Evolutionary conservation across 37 sponge, comb jelly and placozoan species (phyloP).

Genomic region (Spongia lamella): DNA sequence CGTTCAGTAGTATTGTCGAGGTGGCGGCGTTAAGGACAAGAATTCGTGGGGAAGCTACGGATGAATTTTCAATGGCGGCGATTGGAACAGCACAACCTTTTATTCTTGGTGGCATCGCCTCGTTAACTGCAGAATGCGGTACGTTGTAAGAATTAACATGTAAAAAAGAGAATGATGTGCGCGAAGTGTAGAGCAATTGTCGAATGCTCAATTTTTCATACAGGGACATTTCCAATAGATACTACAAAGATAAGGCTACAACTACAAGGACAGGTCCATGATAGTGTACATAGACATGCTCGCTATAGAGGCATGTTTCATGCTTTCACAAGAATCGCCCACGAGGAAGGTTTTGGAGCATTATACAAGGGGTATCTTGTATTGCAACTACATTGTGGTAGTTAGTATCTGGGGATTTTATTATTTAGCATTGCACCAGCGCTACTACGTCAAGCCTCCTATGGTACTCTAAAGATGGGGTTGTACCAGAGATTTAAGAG

Average conservation of each 20-base stretch:
- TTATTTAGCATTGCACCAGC: slow-evolving; percentile 80
- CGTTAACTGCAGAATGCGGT: slow-evolving; percentile 88
- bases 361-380: slow-evolving; percentile 80
- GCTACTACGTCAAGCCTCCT: slow-evolving; percentile 84
- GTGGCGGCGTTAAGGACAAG: neutral
- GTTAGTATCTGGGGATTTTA: neutral
- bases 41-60: neutral
- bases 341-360: slow-evolving; percentile 74
- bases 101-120: slow-evolving; percentile 85
- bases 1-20: neutral
- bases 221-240: slow-evolving; percentile 92
- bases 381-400: neutral
- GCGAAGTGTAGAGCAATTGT: too few relatives aligned
- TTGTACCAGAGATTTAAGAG: slow-evolving; percentile 78
- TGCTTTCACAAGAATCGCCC: slow-evolving; percentile 64
- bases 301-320: slow-evolving; percentile 85
- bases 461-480: slow-evolving; percentile 90
- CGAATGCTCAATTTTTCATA: neutral
- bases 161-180: too few relatives aligned
- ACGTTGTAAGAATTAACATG: too few relatives aligned
- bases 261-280: slow-evolving; percentile 75
- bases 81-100: slow-evolving; percentile 69
- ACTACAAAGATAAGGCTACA: slow-evolving; percentile 84
- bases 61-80: neutral
- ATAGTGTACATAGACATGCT: slow-evolving; percentile 12